These are phyloP conservation scores for Zaprionus nigranus DNA, from an alignment of 1,140 invertebrate genomes.

Conservation along the genomic window DNA sequence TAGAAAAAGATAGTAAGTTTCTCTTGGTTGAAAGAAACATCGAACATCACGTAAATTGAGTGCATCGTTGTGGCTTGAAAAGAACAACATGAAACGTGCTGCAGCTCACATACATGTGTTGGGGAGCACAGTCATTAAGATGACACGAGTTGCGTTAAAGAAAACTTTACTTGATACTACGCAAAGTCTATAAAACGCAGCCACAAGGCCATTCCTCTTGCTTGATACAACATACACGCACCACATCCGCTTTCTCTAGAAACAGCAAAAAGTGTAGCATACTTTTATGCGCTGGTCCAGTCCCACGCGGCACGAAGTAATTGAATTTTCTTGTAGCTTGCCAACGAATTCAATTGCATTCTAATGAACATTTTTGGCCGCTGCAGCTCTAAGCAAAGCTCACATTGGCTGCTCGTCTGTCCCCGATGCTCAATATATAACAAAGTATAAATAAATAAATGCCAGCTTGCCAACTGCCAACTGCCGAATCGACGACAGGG, in stretches of 20 bases:
- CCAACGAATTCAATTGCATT: constrained; percentile 34
- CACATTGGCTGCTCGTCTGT: not conserved
- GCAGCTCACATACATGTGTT: constrained; percentile 1
- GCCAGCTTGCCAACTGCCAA: constrained; percentile 9
- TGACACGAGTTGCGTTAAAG: not conserved
- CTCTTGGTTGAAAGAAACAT: not conserved
- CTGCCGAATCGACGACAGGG: not conserved
- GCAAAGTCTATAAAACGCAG: constrained; percentile 2
- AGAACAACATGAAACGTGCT: constrained; percentile 24
- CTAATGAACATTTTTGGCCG: constrained; percentile 33
- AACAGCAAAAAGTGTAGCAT: constrained; percentile 13
- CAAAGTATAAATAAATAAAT: constrained; percentile 15
- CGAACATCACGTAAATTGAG: constrained; percentile 28
- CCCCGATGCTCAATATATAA: constrained; percentile 10
- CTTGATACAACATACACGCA: constrained; percentile 14
- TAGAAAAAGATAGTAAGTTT: constrained; percentile 4
- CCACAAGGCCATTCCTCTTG: constrained; percentile 3
- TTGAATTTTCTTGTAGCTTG: constrained; percentile 39
- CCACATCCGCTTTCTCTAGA: not conserved
- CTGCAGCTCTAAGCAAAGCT: constrained; percentile 16
- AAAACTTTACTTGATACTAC: constrained; percentile 18
- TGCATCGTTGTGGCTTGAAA: constrained; percentile 22
- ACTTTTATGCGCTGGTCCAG: constrained; percentile 19
- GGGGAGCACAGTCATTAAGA: constrained; percentile 22
- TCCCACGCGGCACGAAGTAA: constrained; percentile 18